Conservation (phyloP, 2,113 vertebrate genomes). For the Atractosteus spatula region DNA sequence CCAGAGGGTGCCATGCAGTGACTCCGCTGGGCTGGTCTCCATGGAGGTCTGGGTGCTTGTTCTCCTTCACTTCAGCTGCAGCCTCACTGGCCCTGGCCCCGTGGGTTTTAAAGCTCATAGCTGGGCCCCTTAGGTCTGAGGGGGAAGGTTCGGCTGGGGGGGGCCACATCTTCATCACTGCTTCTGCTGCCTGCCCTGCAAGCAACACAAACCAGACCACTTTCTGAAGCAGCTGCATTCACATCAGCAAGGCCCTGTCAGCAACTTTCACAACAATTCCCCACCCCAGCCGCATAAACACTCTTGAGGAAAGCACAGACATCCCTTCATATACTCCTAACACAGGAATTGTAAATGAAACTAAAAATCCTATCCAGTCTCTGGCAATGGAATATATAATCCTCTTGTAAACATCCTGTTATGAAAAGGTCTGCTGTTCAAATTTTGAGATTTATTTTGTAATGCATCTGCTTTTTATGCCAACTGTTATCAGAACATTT, state of each 20-base stretch:
- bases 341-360: neutral
- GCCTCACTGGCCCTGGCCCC: constrained; percentile 12
- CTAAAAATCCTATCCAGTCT: neutral
- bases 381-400: constrained; percentile 8
- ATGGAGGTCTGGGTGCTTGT: constrained; percentile 23
- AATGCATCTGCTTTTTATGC: too few species aligned
- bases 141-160: constrained; percentile 53
- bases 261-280: neutral
- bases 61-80: constrained; percentile 11
- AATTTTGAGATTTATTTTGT: neutral
- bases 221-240: neutral
- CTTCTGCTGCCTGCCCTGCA: constrained; percentile 45
- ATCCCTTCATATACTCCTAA: neutral
- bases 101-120: constrained; percentile 7
- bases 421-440: neutral
- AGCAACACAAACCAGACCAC: constrained; percentile 2
- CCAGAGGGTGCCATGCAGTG: constrained; percentile 21
- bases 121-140: constrained; percentile 18
- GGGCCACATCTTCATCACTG: constrained; percentile 69
- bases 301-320: neutral
- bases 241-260: neutral
- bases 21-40: neutral
- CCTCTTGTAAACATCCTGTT: constrained; percentile 2
- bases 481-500: too few species aligned
- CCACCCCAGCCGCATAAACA: neutral